phyloP scores from a whole-genome alignment of 2,888 invertebrate genomes.

The Branchipolynoe longqiensis region DNA sequence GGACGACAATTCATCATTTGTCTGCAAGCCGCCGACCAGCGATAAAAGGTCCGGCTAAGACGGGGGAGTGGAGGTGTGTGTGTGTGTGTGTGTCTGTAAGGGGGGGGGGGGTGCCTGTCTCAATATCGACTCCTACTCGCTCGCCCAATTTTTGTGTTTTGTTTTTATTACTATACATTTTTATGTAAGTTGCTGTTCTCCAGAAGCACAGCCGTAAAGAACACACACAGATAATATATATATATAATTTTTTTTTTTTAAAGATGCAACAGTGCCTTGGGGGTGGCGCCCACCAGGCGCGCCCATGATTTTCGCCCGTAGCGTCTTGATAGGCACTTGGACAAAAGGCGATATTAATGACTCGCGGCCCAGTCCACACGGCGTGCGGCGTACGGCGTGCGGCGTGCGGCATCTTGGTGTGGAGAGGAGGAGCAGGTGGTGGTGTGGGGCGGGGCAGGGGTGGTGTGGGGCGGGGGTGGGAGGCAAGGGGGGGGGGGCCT shows the following conservation, averaged over 20 bases:
- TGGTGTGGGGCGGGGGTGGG: neutral
- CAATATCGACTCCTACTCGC: too few species aligned
- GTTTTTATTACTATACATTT: too few species aligned
- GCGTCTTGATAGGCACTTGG: slow-evolving; percentile 37
- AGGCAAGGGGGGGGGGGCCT: neutral
- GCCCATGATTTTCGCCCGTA: neutral
- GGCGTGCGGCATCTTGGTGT: too few species aligned
- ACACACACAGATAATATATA: too few species aligned
- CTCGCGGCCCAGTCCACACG: slow-evolving; percentile 4
- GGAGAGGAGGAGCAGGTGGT: neutral
- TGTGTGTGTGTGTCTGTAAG: too few species aligned
- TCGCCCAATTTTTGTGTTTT: too few species aligned
- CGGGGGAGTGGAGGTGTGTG: neutral
- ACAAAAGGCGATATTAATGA: slow-evolving; percentile 36
- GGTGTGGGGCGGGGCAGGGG: neutral
- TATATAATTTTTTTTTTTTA: too few species aligned
- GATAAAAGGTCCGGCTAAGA: slow-evolving; percentile 31
- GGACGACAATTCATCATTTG: slow-evolving; percentile 52
- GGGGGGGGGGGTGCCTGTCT: too few species aligned
- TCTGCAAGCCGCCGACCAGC: neutral
- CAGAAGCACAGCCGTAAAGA: too few species aligned
- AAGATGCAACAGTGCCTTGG: too few species aligned
- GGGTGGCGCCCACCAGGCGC: neutral
- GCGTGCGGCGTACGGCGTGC: neutral
- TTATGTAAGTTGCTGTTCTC: too few species aligned